Percentiles rank a stretch among this genome's conserved stretches.
Evolutionary conservation across 2,888 invertebrate species (phyloP).

Genomic region (Perizoma affinitatum): DNA sequence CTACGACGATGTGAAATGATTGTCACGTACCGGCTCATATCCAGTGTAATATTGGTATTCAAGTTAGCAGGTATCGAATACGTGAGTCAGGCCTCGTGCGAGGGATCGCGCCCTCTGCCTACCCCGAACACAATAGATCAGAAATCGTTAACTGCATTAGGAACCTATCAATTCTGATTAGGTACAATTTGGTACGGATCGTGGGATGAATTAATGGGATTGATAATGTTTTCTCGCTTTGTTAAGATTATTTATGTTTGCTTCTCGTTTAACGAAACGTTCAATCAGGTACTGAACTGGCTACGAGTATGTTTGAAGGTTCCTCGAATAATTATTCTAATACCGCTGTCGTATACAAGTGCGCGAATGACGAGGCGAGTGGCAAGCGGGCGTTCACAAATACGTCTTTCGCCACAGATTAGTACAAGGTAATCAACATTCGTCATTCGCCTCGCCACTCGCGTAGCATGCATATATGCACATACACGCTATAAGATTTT

Average conservation of each 20-base stretch:
- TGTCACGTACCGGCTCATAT: conserved; percentile 36
- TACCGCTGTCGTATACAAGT: too few species aligned
- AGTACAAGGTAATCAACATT: too few species aligned
- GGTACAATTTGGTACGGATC: conserved; percentile 42
- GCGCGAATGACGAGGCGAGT: too few species aligned
- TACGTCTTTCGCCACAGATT: too few species aligned
- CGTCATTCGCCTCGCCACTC: too few species aligned
- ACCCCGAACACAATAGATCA: conserved; percentile 50
- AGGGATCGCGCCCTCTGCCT: conserved; percentile 50
- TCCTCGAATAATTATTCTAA: too few species aligned
- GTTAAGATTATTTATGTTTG: not conserved
- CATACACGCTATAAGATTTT: too few species aligned
- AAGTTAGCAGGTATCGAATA: conserved; percentile 49
- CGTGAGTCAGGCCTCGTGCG: conserved; percentile 51
- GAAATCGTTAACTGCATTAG: conserved; percentile 41
- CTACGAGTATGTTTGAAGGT: too few species aligned
- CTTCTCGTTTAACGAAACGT: too few species aligned
- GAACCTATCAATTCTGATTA: conserved; percentile 32
- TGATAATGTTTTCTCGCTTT: conserved; percentile 9
- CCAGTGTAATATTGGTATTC: conserved; percentile 38
- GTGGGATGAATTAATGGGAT: conserved; percentile 34
- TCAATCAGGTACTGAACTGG: too few species aligned
- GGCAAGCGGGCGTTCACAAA: too few species aligned
- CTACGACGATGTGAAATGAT: conserved; percentile 34
- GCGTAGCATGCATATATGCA: too few species aligned